phyloP scores from a whole-genome alignment of 2,797 vertebrate genomes.

The Steatocranus sp. region DNA sequence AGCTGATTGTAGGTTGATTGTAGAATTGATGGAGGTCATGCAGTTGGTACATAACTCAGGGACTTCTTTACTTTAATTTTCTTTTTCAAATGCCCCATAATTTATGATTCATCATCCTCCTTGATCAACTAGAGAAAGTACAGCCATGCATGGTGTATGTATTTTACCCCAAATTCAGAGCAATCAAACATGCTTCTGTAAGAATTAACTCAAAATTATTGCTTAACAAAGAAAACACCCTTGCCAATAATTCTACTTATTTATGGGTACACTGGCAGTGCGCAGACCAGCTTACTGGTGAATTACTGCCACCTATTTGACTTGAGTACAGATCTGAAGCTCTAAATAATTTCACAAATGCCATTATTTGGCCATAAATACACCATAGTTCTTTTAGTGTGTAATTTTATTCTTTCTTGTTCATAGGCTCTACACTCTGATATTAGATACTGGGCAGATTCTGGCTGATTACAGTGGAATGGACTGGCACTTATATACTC shows the following conservation, averaged over 20 bases:
- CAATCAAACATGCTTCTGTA: neutral
- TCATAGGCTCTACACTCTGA: neutral
- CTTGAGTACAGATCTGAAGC: neutral
- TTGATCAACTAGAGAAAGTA: neutral
- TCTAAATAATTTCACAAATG: neutral
- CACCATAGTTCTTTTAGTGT: neutral
- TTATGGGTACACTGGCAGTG: neutral
- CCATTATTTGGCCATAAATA: neutral
- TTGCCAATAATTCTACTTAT: neutral
- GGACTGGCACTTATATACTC: neutral
- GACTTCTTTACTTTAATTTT: neutral
- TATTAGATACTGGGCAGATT: neutral
- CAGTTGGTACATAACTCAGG: neutral
- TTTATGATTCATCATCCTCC: neutral
- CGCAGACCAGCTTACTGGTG: neutral
- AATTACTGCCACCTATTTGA: neutral
- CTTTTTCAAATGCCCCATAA: neutral
- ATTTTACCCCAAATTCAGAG: neutral
- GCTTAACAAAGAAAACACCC: neutral
- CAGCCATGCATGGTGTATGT: neutral
- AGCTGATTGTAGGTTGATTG: neutral
- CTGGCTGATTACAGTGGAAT: neutral
- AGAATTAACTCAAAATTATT: neutral
- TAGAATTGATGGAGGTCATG: neutral
- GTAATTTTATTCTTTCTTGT: neutral